A percentile compares a stretch with the other conserved stretches of the same genome.
Conservation (phyloP, 2,888 invertebrate genomes). For the Spatulosminthurus flaviceps region DNA sequence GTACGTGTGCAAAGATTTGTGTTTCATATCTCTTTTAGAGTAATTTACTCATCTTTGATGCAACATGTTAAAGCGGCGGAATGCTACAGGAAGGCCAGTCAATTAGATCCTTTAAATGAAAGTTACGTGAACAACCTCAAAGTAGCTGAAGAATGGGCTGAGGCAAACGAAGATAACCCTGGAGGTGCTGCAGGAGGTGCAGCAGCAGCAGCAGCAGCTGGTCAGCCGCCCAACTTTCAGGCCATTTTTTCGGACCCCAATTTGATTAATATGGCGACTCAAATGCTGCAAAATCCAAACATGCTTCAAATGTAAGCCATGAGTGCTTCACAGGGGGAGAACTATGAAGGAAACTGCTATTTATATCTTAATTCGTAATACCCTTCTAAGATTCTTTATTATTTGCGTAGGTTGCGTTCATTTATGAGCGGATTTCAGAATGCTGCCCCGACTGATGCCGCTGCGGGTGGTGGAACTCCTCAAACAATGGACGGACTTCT, state of each 20-base stretch:
- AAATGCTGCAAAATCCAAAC: constrained; percentile 84
- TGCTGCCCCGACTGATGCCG: constrained; percentile 37
- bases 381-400: too few species aligned
- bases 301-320: constrained; percentile 79
- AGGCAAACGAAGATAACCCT: constrained; percentile 57
- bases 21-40: constrained; percentile 65
- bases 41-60: constrained; percentile 85
- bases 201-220: constrained; percentile 65
- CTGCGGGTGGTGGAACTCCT: constrained; percentile 35
- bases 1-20: constrained; percentile 4
- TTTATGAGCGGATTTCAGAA: constrained; percentile 59
- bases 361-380: too few species aligned
- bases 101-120: constrained; percentile 91
- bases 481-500: constrained; percentile 57
- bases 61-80: constrained; percentile 84
- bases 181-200: constrained; percentile 43
- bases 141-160: constrained; percentile 77
- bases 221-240: constrained; percentile 50
- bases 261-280: constrained; percentile 83
- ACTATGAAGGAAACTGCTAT: too few species aligned
- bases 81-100: constrained; percentile 86
- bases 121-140: constrained; percentile 87
- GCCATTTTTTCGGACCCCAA: constrained; percentile 82
- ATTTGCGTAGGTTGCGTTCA: constrained; percentile 57
- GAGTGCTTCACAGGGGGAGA: too few species aligned